Base-by-base conservation (phyloP, 2,113 vertebrate genomes). In the Phylloscopus trochiloides region DNA sequence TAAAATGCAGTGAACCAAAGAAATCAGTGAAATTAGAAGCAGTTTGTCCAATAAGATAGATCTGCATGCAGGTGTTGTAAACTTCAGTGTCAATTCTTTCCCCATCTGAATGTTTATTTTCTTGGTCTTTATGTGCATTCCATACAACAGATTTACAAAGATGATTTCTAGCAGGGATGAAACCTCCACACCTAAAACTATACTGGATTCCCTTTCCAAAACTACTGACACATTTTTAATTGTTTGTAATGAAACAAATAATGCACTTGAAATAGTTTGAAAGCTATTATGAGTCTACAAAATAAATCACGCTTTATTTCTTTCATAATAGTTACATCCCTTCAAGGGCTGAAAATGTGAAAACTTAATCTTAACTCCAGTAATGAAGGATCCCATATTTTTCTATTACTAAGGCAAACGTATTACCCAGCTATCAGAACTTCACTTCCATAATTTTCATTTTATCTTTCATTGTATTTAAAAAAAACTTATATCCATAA, bases 1-100 rank as follows among this genome's bases (percentile, higher is more conserved):
- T 88, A 93, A 93, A 92, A 92, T 50, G 79, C 86, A 92, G 47
- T 43, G 77, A 92, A 96, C 29, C 66, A 82, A 79, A 89, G 32
- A 89, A 87, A 86, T 38, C 66, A 79, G 54, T 70, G 62, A 76
- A 72, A 87, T 76, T 58, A 75, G 32, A 82, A 82, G 74, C 54
- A 47, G 42, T 81, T 82, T 59, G 26, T 73, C 66, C 50, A 62
- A 10, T 59, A 45, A 32, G 43, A 84, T 5, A 84, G 31, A 65
- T 72, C 14, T 75, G 32, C 36, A 73, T 14, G 70, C 26, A 85
- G 32, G 19, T 75, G 57, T 36, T 52, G 38, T 54, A 78, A 52
- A 86, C 9, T 26, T 45, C 75, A 47, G n/a, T 32, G 25, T 58
- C 61, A 68, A 48, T 63, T 34, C 22, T 86, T 88, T 45, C 48